Conservation (phyloP, 2,797 vertebrate genomes). For the Rousettus madagascariensis region DNA sequence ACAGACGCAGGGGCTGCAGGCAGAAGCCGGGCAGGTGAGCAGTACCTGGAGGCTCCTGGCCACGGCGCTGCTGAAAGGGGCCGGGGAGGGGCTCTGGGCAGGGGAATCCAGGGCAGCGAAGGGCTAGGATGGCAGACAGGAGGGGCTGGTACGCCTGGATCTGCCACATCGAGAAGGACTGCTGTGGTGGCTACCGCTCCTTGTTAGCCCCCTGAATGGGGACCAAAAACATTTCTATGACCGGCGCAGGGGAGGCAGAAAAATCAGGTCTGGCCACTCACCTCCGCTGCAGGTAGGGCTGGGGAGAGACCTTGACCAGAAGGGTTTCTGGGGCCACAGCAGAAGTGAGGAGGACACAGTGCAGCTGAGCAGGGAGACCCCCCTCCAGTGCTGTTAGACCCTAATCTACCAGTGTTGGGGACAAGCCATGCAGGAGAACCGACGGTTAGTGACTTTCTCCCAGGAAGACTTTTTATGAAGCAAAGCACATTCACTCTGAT, state of each 20-base stretch:
- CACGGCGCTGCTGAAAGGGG: not conserved
- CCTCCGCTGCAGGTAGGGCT: not conserved
- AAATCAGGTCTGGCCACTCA: not conserved
- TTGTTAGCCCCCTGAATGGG: not conserved
- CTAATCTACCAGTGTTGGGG: not conserved
- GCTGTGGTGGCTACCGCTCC: rapidly evolving
- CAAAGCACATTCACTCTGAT: not conserved
- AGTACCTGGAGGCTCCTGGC: not conserved
- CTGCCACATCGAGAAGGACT: not conserved
- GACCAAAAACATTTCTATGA: not conserved
- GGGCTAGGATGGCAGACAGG: not conserved
- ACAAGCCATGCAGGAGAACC: not conserved
- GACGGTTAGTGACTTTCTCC: not conserved
- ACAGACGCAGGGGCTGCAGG: not conserved
- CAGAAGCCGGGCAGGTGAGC: not conserved
- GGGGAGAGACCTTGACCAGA: not conserved
- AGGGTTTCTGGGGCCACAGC: not conserved
- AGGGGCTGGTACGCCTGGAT: not conserved
- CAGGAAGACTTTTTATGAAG: not conserved
- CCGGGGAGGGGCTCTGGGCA: not conserved
- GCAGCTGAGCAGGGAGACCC: not conserved
- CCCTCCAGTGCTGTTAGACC: not conserved
- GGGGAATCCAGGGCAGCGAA: not conserved
- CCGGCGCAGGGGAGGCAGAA: not conserved
- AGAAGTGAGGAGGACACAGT: not conserved